Conservation (phyloP, 2,113 vertebrate species). For the Saccopteryx leptura region DNA sequence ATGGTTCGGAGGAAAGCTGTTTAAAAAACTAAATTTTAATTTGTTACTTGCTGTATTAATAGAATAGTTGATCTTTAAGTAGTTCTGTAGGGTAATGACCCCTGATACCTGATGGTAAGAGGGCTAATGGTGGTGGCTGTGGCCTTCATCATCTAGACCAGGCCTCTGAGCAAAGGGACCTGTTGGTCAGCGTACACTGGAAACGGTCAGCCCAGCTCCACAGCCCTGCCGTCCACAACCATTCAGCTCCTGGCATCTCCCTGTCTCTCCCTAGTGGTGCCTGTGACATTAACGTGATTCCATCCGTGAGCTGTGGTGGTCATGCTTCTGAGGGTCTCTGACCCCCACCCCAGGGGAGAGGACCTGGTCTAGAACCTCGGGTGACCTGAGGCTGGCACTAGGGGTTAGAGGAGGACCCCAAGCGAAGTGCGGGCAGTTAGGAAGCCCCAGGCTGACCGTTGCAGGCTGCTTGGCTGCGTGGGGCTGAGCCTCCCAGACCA, state of each 20-base stretch:
- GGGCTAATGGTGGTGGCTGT: background rate
- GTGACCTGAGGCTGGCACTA: background rate
- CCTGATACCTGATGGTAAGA: background rate
- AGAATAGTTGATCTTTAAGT: background rate
- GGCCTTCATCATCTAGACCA: background rate
- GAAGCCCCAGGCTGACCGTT: background rate
- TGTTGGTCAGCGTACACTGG: background rate
- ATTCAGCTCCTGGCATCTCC: fast-evolving
- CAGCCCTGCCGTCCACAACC: fast-evolving
- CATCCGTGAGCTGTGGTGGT: fast-evolving
- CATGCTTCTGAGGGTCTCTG: too few relatives aligned
- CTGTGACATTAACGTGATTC: fast-evolving
- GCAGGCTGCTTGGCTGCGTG: too few relatives aligned
- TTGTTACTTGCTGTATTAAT: background rate
- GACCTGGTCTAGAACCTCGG: background rate
- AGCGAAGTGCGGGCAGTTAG: background rate
- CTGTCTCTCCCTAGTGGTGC: background rate
- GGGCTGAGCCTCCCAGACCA: background rate
- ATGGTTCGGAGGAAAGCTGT: background rate
- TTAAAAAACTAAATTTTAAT: background rate
- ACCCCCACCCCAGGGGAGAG: fast-evolving
- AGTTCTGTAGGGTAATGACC: background rate
- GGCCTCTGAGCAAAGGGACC: background rate
- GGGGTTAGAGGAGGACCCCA: background rate
- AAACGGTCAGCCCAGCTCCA: background rate